Percentiles rank a stretch among this genome's conserved stretches.
Evolutionary conservation across 2,888 invertebrate species (phyloP).

Genomic region (Bugulina stolonifera): DNA sequence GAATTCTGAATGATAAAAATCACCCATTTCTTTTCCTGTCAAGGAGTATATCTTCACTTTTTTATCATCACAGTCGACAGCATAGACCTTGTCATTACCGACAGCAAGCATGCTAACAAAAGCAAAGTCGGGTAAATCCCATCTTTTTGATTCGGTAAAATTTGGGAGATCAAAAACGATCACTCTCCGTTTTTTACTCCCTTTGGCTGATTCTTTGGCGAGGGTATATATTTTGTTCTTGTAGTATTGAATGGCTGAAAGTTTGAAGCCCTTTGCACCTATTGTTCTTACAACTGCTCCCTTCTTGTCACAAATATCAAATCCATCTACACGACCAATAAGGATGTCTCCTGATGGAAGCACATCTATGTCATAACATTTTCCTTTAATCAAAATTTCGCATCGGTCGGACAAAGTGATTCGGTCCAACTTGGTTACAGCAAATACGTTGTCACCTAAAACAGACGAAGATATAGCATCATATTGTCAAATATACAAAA

Average conservation of each 20-base stretch:
- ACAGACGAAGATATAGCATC: too few relatives aligned
- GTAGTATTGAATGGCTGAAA: neutral
- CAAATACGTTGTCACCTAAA: neutral
- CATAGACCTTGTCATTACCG: neutral
- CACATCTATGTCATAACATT: neutral
- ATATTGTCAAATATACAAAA: too few relatives aligned
- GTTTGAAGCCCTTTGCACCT: neutral
- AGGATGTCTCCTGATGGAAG: neutral
- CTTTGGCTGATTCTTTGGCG: neutral
- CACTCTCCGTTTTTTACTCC: neutral
- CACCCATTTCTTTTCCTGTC: neutral
- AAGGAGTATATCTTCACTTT: neutral
- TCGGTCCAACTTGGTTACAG: neutral
- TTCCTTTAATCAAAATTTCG: neutral
- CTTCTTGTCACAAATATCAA: neutral
- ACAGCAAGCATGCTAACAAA: neutral
- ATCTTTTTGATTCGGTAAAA: neutral
- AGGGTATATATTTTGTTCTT: neutral
- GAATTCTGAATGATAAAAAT: neutral
- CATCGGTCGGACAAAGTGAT: neutral
- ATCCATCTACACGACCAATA: neutral
- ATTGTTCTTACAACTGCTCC: neutral
- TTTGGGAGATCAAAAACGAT: neutral
- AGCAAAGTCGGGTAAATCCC: neutral
- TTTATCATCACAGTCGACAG: neutral